Conservation (phyloP, 2,797 vertebrate genomes). For the Lycodopsis pacificus region DNA sequence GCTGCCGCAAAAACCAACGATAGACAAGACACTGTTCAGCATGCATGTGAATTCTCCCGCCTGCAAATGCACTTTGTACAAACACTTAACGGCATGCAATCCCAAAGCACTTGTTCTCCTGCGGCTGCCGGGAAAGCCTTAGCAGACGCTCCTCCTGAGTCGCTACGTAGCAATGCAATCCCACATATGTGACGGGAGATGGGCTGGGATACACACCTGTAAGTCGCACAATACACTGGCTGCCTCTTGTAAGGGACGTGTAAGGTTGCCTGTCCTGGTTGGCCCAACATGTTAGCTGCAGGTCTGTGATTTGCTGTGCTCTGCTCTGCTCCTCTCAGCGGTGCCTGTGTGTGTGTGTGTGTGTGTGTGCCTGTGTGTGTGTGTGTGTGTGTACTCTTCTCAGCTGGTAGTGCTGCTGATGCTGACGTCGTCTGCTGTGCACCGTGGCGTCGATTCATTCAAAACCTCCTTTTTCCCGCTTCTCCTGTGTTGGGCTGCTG, state of each 20-base stretch:
- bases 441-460: constrained; percentile 74
- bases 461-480: constrained; percentile 79
- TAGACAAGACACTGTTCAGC: constrained; percentile 17
- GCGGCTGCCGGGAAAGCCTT: constrained; percentile 52
- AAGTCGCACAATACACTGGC: constrained; percentile 71
- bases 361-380: constrained; percentile 15
- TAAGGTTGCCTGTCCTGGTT: constrained; percentile 80
- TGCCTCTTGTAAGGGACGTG: constrained; percentile 72
- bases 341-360: constrained; percentile 55
- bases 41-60: constrained; percentile 35
- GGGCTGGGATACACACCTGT: constrained; percentile 82
- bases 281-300: constrained; percentile 87
- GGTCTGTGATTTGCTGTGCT: constrained; percentile 74
- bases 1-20: constrained; percentile 5
- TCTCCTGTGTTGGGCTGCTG: constrained; percentile 48
- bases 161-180: constrained; percentile 50
- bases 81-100: constrained; percentile 52
- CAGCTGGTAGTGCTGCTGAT: constrained; percentile 69
- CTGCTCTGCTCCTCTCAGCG: constrained; percentile 59
- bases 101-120: constrained; percentile 48
- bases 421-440: constrained; percentile 77
- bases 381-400: constrained; percentile 53
- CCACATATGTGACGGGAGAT: constrained; percentile 44
- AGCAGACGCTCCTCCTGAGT: constrained; percentile 55
- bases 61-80: constrained; percentile 35